Conservation (phyloP, 2,888 invertebrate species). For the Epiblema foenella region DNA sequence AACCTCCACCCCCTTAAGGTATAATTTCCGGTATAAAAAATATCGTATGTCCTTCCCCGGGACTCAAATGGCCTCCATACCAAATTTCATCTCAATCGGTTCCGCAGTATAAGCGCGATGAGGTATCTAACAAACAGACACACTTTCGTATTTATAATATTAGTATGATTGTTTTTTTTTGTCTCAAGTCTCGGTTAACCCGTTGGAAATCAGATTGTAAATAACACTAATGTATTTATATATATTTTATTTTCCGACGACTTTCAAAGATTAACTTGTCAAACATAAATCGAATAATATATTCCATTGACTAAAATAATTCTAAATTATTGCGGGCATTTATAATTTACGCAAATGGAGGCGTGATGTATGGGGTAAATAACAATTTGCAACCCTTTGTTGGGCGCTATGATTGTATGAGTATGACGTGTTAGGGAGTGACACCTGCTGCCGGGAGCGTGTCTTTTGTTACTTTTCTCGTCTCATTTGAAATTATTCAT, state of each 20-base stretch:
- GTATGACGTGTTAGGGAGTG: conserved; percentile 63
- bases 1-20: too few relatives aligned
- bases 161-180: too few relatives aligned
- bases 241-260: background rate
- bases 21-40: too few relatives aligned
- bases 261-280: conserved; percentile 37
- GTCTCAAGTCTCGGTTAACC: too few relatives aligned
- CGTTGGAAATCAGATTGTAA: background rate
- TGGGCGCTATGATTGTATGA: conserved; percentile 64
- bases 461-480: conserved; percentile 36
- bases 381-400: conserved; percentile 83
- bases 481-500: background rate
- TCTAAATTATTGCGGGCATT: conserved; percentile 79
- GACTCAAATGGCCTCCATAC: too few relatives aligned
- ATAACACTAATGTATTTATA: background rate
- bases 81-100: too few relatives aligned
- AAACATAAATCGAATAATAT: conserved; percentile 36
- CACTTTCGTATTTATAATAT: too few relatives aligned
- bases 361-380: conserved; percentile 80
- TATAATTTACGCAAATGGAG: conserved; percentile 73
- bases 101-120: too few relatives aligned
- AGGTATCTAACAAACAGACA: too few relatives aligned
- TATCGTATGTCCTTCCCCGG: too few relatives aligned
- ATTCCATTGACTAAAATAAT: conserved; percentile 69
- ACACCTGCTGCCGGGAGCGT: conserved; percentile 77